Conservation (phyloP, 2,888 invertebrate genomes). For the Ariolimax columbianus region DNA sequence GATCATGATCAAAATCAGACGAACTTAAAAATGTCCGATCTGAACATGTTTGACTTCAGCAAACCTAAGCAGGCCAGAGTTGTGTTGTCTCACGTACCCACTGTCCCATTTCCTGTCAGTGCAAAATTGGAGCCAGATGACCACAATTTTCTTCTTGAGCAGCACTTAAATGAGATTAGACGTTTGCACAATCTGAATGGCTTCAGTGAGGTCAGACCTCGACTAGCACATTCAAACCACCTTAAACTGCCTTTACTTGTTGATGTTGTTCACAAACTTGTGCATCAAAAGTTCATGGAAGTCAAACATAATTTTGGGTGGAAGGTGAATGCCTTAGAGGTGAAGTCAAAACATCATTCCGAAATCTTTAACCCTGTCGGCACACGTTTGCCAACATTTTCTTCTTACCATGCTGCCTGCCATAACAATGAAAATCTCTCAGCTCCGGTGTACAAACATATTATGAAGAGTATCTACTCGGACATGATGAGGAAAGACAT, state of each 20-base stretch:
- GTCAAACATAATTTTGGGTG: conserved; percentile 29
- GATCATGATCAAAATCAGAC: background rate
- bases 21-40: conserved; percentile 59
- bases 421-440: conserved; percentile 84
- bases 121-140: conserved; percentile 38
- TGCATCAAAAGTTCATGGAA: conserved; percentile 73
- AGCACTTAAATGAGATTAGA: conserved; percentile 68
- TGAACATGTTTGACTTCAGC: conserved; percentile 1
- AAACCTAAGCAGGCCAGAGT: conserved; percentile 53
- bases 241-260: conserved; percentile 75
- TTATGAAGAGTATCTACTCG: conserved; percentile 45
- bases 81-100: conserved; percentile 54
- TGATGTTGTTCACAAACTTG: conserved; percentile 77
- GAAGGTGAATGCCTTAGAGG: background rate
- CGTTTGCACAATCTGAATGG: conserved; percentile 74
- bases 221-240: conserved; percentile 65
- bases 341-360: background rate
- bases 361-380: conserved; percentile 15
- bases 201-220: conserved; percentile 61
- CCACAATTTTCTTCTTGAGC: background rate
- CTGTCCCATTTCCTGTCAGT: conserved; percentile 54
- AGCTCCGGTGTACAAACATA: conserved; percentile 92
- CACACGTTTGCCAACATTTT: conserved; percentile 54
- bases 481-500: conserved; percentile 55
- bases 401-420: conserved; percentile 44